Evolutionary conservation across 2,113 vertebrate genomes (phyloP).

Genomic region (Pachycephala philippinensis): DNA sequence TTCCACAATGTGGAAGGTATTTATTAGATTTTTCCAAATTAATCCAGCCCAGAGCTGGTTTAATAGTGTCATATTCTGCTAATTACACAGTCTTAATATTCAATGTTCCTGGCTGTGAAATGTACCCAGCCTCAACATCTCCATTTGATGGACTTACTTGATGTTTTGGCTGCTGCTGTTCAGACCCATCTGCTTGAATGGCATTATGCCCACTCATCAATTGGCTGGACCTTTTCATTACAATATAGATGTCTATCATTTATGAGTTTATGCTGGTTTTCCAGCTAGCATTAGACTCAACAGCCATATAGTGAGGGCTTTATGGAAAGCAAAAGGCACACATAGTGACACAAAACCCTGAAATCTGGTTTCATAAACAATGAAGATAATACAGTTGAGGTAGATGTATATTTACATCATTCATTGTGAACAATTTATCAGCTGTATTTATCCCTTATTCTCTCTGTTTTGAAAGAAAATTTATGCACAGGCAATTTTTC

Average conservation of each 20-base stretch:
- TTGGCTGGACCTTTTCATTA: constrained; percentile 57
- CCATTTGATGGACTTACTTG: constrained; percentile 47
- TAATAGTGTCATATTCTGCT: constrained; percentile 51
- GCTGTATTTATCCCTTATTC: neutral
- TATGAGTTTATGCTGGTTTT: constrained; percentile 33
- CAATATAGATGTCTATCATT: constrained; percentile 27
- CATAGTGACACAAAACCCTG: neutral
- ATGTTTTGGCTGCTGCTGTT: constrained; percentile 36
- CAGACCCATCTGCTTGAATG: constrained; percentile 55
- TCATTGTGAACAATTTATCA: neutral
- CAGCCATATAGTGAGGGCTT: neutral
- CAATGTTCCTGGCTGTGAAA: constrained; percentile 43
- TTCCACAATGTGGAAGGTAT: neutral
- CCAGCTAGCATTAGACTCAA: neutral
- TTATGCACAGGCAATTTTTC: neutral
- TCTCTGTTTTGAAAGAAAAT: neutral
- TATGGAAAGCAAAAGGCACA: neutral
- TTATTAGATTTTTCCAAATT: constrained; percentile 45
- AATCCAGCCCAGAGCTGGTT: constrained; percentile 36
- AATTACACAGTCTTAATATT: constrained; percentile 35
- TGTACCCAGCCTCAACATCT: constrained; percentile 40
- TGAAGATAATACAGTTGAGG: neutral
- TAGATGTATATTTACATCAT: neutral
- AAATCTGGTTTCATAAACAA: neutral
- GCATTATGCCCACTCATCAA: constrained; percentile 45